These are phyloP conservation scores for Caenorhabditis becei DNA, from an alignment of 2,888 invertebrate genomes.

Conservation along the genomic window DNA sequence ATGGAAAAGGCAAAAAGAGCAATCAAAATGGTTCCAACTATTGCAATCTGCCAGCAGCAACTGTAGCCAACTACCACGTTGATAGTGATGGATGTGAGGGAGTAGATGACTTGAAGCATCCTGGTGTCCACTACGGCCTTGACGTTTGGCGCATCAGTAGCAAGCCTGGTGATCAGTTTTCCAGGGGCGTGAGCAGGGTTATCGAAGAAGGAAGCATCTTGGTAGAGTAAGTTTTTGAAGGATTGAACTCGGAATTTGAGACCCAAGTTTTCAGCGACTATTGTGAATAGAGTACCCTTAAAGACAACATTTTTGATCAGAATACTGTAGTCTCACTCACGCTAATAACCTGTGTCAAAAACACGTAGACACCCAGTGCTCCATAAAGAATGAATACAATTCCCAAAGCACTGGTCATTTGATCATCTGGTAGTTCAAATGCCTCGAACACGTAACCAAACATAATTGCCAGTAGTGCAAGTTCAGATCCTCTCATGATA, in stretches of 20 bases:
- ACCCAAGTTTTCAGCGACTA: conserved; percentile 72
- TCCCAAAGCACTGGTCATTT: conserved; percentile 28
- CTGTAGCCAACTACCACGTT: conserved; percentile 82
- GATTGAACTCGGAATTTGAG: conserved; percentile 70
- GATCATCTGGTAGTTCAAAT: conserved; percentile 33
- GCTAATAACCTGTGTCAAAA: conserved; percentile 56
- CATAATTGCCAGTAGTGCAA: conserved; percentile 83
- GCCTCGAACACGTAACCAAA: conserved; percentile 63
- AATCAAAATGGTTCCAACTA: conserved; percentile 78
- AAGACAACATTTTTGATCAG: conserved; percentile 7
- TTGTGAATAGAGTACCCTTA: conserved; percentile 59
- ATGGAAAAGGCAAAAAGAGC: conserved; percentile 81
- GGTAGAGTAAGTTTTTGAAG: conserved; percentile 80
- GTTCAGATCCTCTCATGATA: conserved; percentile 82
- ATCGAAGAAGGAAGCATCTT: conserved; percentile 83
- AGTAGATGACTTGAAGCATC: conserved; percentile 82
- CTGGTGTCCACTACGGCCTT: conserved; percentile 82
- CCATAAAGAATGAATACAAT: conserved; percentile 39
- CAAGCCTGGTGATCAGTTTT: conserved; percentile 82
- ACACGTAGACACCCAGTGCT: conserved; percentile 57
- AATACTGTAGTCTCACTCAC: conserved; percentile 29
- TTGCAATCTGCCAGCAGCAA: conserved; percentile 82
- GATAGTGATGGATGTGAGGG: conserved; percentile 81
- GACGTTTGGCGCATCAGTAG: conserved; percentile 83
- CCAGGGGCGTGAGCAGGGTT: conserved; percentile 81